Evolutionary conservation across 2,888 invertebrate species (phyloP).

Genomic region (Drosophila lutescens): DNA sequence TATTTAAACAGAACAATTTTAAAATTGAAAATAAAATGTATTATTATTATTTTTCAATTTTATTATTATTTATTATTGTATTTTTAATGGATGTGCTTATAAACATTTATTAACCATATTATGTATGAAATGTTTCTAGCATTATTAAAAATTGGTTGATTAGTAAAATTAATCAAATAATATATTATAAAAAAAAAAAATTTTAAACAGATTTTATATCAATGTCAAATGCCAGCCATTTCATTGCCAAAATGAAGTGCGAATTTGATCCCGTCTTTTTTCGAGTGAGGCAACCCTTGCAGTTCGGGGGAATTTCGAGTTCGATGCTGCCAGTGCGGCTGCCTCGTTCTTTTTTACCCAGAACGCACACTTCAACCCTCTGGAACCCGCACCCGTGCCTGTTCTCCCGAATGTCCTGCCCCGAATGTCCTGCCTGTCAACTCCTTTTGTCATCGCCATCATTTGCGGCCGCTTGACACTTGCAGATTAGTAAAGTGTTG

Average conservation of each 20-base stretch:
- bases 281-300: conserved; percentile 48
- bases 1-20: too few species aligned
- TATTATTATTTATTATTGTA: too few species aligned
- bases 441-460: conserved; percentile 65
- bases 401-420: conserved; percentile 8
- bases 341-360: conserved; percentile 45
- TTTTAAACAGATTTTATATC: neutral
- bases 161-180: too few species aligned
- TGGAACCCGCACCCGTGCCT: conserved; percentile 24
- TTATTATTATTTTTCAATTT: too few species aligned
- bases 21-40: too few species aligned
- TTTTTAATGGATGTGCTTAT: too few species aligned
- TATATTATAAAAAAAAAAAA: too few species aligned
- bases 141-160: too few species aligned
- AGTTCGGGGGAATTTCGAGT: conserved; percentile 68
- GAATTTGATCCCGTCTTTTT: conserved; percentile 4
- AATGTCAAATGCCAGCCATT: neutral
- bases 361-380: conserved; percentile 78
- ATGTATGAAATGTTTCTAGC: too few species aligned
- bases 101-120: too few species aligned
- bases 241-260: neutral
- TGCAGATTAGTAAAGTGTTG: conserved; percentile 82
- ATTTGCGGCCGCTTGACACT: conserved; percentile 79
- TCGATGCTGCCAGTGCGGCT: conserved; percentile 62
- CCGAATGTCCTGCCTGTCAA: conserved; percentile 55